These are phyloP conservation scores for Erynnis tages DNA, from an alignment of 2,888 invertebrate species.

Conservation along the genomic window DNA sequence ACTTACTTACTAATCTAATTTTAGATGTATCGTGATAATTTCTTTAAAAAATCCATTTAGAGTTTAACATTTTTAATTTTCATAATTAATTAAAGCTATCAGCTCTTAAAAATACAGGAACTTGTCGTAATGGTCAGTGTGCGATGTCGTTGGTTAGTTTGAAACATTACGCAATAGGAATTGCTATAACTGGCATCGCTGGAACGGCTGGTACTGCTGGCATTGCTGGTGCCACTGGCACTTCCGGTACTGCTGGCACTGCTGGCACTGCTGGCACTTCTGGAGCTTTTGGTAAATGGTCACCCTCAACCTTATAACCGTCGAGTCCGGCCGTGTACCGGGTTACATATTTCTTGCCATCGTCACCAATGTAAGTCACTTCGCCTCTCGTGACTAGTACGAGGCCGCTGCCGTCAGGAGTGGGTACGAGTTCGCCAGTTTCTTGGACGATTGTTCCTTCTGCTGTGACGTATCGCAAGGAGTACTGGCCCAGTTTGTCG, in stretches of 20 bases:
- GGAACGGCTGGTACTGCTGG: not conserved
- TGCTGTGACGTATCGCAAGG: slow-evolving; percentile 55
- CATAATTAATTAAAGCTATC: not conserved
- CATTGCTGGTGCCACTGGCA: not conserved
- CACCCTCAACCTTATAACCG: slow-evolving; percentile 48
- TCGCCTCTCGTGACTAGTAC: slow-evolving; percentile 54
- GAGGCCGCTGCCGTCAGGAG: slow-evolving; percentile 40
- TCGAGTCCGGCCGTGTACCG: slow-evolving; percentile 55
- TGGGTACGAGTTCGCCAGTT: slow-evolving; percentile 52
- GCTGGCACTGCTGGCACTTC: slow-evolving; percentile 24
- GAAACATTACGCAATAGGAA: not conserved
- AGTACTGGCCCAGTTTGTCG: slow-evolving; percentile 51
- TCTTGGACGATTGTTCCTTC: slow-evolving; percentile 55
- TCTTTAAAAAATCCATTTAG: not conserved
- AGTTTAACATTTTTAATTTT: not conserved
- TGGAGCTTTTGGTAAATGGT: slow-evolving; percentile 44
- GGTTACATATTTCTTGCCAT: slow-evolving; percentile 56
- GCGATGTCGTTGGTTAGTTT: no score
- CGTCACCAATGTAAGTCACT: slow-evolving; percentile 50
- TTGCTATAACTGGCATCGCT: not conserved
- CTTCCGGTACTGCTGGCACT: not conserved
- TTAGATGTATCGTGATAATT: no score
- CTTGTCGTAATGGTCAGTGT: no score
- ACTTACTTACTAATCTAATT: no score
- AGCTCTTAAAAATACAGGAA: not conserved